These are phyloP conservation scores for Melanotaenia trifasciata DNA, from an alignment of 2,797 vertebrate species.

Conservation along the genomic window DNA sequence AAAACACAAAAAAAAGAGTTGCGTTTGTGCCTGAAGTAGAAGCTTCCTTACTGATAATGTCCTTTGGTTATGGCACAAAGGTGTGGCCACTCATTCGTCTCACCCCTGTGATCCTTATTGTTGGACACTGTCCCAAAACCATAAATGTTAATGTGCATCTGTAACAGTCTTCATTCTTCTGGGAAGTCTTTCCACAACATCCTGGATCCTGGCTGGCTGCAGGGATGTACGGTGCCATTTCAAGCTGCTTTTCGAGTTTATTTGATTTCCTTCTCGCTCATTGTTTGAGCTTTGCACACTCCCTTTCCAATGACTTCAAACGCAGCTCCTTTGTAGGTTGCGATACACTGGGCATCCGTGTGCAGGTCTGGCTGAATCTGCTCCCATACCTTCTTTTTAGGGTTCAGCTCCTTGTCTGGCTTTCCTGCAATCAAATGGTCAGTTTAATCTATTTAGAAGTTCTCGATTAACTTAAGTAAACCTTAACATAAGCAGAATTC, in stretches of 20 bases:
- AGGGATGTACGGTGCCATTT: slow-evolving; percentile 61
- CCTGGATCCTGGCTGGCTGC: neutral
- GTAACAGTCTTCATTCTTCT: slow-evolving; percentile 3
- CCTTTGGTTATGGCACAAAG: neutral
- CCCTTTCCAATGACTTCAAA: slow-evolving; percentile 95
- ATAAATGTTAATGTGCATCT: neutral
- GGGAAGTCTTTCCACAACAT: neutral
- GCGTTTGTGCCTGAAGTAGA: slow-evolving; percentile 33
- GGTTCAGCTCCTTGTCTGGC: slow-evolving; percentile 92
- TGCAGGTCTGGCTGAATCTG: slow-evolving; percentile 93
- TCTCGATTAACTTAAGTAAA: no score
- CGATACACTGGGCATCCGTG: slow-evolving; percentile 89
- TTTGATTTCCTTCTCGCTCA: slow-evolving; percentile 94
- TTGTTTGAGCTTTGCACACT: slow-evolving; percentile 91
- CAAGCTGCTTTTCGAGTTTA: slow-evolving; percentile 71
- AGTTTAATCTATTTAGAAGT: slow-evolving; percentile 1
- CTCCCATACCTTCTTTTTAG: slow-evolving; percentile 93
- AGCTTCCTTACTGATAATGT: slow-evolving; percentile 1
- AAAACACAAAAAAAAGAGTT: neutral
- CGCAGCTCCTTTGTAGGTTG: slow-evolving; percentile 90
- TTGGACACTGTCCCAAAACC: slow-evolving; percentile 1
- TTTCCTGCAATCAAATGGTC: slow-evolving; percentile 81
- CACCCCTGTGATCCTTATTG: slow-evolving; percentile 4
- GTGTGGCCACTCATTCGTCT: neutral
- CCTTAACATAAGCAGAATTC: neutral